These are phyloP conservation scores for Cavia porcellus DNA, from an alignment of 2,113 vertebrate genomes.

Conservation along the genomic window DNA sequence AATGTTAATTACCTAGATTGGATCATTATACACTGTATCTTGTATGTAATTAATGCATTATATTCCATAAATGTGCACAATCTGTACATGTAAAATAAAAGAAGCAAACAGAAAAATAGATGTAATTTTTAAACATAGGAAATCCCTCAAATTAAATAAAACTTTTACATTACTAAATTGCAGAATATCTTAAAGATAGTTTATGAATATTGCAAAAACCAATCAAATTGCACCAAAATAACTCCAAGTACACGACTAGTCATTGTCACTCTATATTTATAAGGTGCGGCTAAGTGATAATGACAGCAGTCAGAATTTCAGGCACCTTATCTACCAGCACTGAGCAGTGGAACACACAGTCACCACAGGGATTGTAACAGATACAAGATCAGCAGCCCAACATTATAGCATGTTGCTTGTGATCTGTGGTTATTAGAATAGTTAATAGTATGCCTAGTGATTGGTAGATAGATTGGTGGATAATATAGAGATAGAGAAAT, in stretches of 20 bases:
- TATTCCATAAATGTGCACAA: background rate
- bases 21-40: background rate
- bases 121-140: background rate
- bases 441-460: background rate
- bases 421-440: background rate
- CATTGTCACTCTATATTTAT: background rate
- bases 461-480: background rate
- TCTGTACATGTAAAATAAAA: background rate
- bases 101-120: background rate
- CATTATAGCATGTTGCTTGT: background rate
- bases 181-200: background rate
- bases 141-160: background rate
- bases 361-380: background rate
- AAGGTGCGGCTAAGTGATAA: background rate
- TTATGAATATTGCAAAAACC: background rate
- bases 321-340: background rate
- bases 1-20: background rate
- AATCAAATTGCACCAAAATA: conserved; percentile 22
- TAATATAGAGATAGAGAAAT: background rate
- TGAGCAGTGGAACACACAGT: background rate
- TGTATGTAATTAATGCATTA: background rate
- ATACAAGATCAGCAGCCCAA: background rate
- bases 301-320: background rate
- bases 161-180: background rate
- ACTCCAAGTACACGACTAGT: background rate